These are phyloP conservation scores for Dendronephthya gigantea DNA, from an alignment of 64 coral and sea anemone species.

Conservation along the genomic window DNA sequence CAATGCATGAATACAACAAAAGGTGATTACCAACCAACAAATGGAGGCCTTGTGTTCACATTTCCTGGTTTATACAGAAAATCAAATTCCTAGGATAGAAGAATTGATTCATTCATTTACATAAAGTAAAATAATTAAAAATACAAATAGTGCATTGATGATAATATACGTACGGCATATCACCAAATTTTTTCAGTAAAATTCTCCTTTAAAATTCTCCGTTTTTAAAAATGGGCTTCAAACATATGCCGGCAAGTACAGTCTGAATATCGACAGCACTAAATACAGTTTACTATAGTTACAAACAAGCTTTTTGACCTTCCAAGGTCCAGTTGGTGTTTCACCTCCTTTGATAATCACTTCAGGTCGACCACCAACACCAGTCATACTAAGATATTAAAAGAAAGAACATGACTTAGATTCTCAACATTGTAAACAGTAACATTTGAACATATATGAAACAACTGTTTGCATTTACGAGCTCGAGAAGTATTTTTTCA, in stretches of 20 bases:
- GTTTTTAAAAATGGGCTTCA: background rate
- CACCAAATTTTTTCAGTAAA: too few relatives aligned
- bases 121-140: too few relatives aligned
- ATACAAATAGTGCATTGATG: too few relatives aligned
- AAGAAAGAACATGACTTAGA: background rate
- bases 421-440: too few relatives aligned
- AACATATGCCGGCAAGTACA: too few relatives aligned
- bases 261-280: too few relatives aligned
- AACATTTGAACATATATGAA: too few relatives aligned
- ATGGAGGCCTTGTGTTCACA: slow-evolving; percentile 65
- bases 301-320: slow-evolving; percentile 38
- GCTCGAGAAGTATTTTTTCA: too few relatives aligned
- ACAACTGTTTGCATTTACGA: too few relatives aligned
- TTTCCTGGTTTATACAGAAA: slow-evolving; percentile 93
- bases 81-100: slow-evolving; percentile 95
- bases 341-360: slow-evolving; percentile 72
- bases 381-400: slow-evolving; percentile 50
- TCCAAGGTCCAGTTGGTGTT: slow-evolving; percentile 69
- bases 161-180: background rate
- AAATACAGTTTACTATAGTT: too few relatives aligned
- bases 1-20: background rate
- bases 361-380: slow-evolving; percentile 90
- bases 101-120: too few relatives aligned
- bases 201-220: too few relatives aligned
- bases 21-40: slow-evolving; percentile 51